Evolutionary conservation across 2,113 vertebrate species (phyloP).

Genomic region (Felis catus): DNA sequence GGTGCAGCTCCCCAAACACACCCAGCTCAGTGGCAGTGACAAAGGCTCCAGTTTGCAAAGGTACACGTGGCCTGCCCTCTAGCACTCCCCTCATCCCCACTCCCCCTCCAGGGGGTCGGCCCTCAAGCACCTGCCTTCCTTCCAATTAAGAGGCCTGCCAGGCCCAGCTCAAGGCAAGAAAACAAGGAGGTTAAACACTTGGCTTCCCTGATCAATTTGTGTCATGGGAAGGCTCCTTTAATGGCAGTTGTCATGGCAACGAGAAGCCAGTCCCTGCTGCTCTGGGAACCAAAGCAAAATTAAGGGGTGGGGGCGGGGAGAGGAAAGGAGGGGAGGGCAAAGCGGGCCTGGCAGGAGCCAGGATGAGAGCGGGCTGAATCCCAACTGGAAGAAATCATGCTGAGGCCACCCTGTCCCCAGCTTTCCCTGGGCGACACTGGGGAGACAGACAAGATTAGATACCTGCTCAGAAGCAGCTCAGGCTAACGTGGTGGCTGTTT

Average conservation of each 20-base stretch:
- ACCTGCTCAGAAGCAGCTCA: not conserved
- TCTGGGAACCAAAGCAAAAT: constrained; percentile 74
- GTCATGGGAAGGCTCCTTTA: constrained; percentile 73
- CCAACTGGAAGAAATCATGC: not conserved
- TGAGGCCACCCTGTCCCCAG: not conserved
- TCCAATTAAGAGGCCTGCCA: constrained; percentile 33
- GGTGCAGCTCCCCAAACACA: too few species aligned
- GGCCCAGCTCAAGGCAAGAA: constrained; percentile 48
- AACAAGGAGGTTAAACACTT: constrained; percentile 74
- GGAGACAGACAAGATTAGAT: not conserved
- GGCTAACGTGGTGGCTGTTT: not conserved
- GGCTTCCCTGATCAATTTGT: constrained; percentile 44
- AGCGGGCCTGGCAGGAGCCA: not conserved
- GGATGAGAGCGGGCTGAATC: not conserved
- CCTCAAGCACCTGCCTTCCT: not conserved
- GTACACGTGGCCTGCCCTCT: not conserved
- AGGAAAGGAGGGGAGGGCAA: not conserved
- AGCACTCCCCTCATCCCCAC: not conserved
- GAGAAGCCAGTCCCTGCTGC: constrained; percentile 69
- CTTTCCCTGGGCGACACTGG: not conserved
- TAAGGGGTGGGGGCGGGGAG: constrained; percentile 21
- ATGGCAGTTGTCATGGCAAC: constrained; percentile 83
- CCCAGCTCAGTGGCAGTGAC: not conserved
- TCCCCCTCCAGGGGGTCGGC: not conserved
- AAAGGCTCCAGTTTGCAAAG: not conserved